phyloP scores from a whole-genome alignment of 2,888 invertebrate species.

The Acanthococcus lagerstroemiae region DNA sequence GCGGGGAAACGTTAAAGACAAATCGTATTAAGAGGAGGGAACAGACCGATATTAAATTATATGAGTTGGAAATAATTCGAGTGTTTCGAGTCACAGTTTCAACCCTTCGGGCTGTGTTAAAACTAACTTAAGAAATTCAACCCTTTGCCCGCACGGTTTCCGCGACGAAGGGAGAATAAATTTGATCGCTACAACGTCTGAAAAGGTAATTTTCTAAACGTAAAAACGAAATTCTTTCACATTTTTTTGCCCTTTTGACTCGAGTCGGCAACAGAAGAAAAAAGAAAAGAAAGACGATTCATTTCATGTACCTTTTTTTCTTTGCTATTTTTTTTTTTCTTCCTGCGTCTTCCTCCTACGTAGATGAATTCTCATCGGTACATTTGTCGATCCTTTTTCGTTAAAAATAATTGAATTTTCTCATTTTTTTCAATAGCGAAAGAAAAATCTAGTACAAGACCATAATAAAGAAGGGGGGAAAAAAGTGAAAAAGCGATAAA shows the following conservation, averaged over 20 bases:
- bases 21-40: no score
- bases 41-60: constrained; percentile 8
- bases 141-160: constrained; percentile 7
- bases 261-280: constrained; percentile 1
- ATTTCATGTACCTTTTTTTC: constrained; percentile 5
- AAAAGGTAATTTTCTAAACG: constrained; percentile 20
- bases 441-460: no score
- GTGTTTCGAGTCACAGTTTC: constrained; percentile 14
- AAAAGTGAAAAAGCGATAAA: no score
- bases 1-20: no score
- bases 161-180: not conserved
- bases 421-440: no score
- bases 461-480: no score
- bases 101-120: constrained; percentile 10
- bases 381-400: not conserved
- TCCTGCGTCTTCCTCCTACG: not conserved
- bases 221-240: constrained; percentile 22
- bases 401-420: not conserved
- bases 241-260: constrained; percentile 19
- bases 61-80: constrained; percentile 21
- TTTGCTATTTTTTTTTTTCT: not conserved
- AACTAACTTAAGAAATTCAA: constrained; percentile 11
- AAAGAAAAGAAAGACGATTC: constrained; percentile 5
- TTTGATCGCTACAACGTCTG: not conserved
- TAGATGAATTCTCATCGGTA: not conserved